Evolutionary conservation across 2,888 invertebrate genomes (phyloP).

Genomic region (Bombylius major): DNA sequence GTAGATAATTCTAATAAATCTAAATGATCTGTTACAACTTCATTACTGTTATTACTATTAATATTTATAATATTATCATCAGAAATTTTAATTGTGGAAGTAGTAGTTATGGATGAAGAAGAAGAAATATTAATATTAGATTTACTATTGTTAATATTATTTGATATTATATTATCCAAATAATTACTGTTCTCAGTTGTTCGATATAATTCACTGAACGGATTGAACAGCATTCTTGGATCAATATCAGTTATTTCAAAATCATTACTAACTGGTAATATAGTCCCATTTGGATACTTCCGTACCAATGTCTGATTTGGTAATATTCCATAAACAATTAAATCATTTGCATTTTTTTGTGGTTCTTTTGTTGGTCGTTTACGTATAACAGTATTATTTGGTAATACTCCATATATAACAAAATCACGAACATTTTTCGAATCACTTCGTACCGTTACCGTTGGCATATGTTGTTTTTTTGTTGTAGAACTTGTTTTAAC

Average conservation of each 20-base stretch:
- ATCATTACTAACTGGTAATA: constrained; percentile 52
- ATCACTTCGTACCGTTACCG: constrained; percentile 47
- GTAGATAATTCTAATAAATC: constrained; percentile 2
- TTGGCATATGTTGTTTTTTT: constrained; percentile 28
- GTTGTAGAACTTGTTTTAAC: constrained; percentile 35
- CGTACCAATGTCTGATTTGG: constrained; percentile 69
- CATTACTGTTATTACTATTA: not conserved
- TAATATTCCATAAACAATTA: constrained; percentile 56
- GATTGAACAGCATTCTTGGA: constrained; percentile 46
- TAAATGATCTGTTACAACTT: not conserved
- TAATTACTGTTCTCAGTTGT: constrained; percentile 15
- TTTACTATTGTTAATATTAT: constrained; percentile 11
- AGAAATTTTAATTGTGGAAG: constrained; percentile 8
- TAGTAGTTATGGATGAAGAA: constrained; percentile 8
- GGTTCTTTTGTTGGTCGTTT: constrained; percentile 47
- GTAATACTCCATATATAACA: constrained; percentile 61
- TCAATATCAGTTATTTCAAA: constrained; percentile 45
- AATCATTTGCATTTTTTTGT: constrained; percentile 42
- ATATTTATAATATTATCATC: constrained; percentile 3
- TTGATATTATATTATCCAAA: not conserved
- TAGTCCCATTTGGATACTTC: constrained; percentile 68
- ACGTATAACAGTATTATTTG: constrained; percentile 67
- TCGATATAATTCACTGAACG: constrained; percentile 30
- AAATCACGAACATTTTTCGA: constrained; percentile 42
- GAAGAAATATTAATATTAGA: too few relatives aligned